Evolutionary conservation across 2,113 vertebrate genomes (phyloP).

Genomic region (Pao palembangensis): DNA sequence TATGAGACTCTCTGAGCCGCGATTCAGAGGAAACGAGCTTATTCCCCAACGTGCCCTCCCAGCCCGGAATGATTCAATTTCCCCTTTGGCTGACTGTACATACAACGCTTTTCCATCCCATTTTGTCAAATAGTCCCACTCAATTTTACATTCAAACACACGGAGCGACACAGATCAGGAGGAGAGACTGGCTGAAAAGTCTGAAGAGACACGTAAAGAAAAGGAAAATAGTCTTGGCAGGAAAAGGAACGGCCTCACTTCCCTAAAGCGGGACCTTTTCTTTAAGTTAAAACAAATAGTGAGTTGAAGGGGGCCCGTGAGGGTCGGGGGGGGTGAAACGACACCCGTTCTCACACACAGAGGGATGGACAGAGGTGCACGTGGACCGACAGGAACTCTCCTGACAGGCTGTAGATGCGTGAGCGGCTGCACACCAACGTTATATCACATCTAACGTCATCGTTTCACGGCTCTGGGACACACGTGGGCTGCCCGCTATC

Average conservation of each 20-base stretch:
- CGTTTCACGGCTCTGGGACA: too few species aligned
- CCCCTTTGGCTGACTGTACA: conserved; percentile 61
- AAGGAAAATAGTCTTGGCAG: conserved; percentile 31
- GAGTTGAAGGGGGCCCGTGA: conserved; percentile 49
- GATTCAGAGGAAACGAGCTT: conserved; percentile 46
- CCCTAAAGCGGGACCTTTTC: conserved; percentile 59
- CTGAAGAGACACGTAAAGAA: conserved; percentile 17
- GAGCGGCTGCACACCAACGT: background rate
- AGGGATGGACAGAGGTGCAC: conserved; percentile 17
- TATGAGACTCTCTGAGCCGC: conserved; percentile 45
- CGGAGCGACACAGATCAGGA: conserved; percentile 19
- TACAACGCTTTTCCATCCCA: conserved; percentile 53
- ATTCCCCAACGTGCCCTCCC: conserved; percentile 56
- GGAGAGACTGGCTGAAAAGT: conserved; percentile 23
- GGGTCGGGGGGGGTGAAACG: conserved; percentile 63
- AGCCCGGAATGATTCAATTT: conserved; percentile 73
- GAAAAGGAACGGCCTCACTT: conserved; percentile 24
- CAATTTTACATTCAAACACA: conserved; percentile 40
- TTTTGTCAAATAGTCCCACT: conserved; percentile 47
- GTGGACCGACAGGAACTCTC: background rate
- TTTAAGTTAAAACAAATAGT: conserved; percentile 76
- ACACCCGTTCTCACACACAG: conserved; percentile 31
- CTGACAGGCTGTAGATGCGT: background rate
- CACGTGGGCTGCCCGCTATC: too few species aligned
- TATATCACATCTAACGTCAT: too few species aligned